Conservation (phyloP, 1,140 invertebrate genomes). For the Chlorops oryzae region DNA sequence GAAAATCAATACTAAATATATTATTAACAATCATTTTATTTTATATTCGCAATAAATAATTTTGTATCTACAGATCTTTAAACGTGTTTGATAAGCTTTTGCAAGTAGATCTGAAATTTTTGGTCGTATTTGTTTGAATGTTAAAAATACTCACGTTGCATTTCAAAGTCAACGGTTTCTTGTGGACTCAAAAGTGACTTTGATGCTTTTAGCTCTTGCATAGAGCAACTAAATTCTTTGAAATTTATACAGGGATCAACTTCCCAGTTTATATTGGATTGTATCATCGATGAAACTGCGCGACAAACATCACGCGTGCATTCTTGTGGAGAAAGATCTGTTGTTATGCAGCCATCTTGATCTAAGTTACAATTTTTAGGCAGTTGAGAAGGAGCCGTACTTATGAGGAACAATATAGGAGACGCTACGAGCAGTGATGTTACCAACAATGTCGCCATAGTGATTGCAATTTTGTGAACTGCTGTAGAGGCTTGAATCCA, state of each 20-base stretch:
- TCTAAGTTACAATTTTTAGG: slow-evolving; percentile 50
- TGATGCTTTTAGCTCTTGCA: slow-evolving; percentile 39
- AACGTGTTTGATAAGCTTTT: no score
- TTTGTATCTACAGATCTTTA: no score
- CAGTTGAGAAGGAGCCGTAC: slow-evolving; percentile 53
- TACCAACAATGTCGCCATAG: slow-evolving; percentile 55
- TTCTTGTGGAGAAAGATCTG: slow-evolving; percentile 30
- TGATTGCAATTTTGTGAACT: slow-evolving; percentile 58
- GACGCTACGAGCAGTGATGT: slow-evolving; percentile 57
- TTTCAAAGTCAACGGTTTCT: slow-evolving; percentile 43
- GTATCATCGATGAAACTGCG: slow-evolving; percentile 40
- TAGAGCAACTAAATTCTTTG: slow-evolving; percentile 55
- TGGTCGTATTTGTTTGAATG: no score
- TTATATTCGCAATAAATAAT: no score
- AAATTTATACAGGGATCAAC: slow-evolving; percentile 57
- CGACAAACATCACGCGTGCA: slow-evolving; percentile 40
- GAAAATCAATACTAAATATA: no score
- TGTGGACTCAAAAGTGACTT: slow-evolving; percentile 39
- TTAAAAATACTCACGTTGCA: slow-evolving; percentile 33
- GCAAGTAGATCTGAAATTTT: no score
- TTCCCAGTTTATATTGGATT: slow-evolving; percentile 42
- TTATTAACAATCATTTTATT: no score
- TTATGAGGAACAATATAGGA: slow-evolving; percentile 57
- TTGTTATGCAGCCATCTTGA: slow-evolving; percentile 45
- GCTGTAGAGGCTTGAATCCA: slow-evolving; percentile 55